phyloP scores from a whole-genome alignment of 2,888 invertebrate genomes.

The Hofmannophila pseudospretella region DNA sequence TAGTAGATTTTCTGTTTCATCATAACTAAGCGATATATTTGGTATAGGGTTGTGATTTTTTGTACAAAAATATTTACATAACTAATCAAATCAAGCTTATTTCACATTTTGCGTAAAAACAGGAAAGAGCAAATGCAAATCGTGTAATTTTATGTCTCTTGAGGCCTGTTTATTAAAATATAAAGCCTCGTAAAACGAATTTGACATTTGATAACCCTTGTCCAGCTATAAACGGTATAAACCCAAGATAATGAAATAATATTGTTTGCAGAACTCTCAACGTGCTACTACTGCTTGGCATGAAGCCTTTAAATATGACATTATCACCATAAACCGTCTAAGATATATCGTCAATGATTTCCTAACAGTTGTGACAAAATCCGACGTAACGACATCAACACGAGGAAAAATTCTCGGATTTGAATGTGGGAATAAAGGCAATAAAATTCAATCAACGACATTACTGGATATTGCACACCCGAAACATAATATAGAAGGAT shows the following conservation, averaged over 20 bases:
- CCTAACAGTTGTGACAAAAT: constrained; percentile 3
- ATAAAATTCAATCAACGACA: constrained; percentile 9
- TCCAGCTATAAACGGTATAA: constrained; percentile 13
- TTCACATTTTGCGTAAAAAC: too few relatives aligned
- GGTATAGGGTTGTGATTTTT: too few relatives aligned
- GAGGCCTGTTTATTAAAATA: too few relatives aligned
- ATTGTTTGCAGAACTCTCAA: constrained; percentile 44
- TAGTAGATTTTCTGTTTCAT: too few relatives aligned
- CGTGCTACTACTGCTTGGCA: constrained; percentile 3
- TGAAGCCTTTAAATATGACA: background rate
- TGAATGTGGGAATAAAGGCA: constrained; percentile 6
- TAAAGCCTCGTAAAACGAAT: too few relatives aligned
- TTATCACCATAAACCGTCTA: background rate
- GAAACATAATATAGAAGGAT: constrained; percentile 1
- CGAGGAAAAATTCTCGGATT: background rate
- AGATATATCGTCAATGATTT: background rate
- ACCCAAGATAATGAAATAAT: constrained; percentile 39
- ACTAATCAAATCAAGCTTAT: too few relatives aligned
- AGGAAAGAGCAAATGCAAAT: too few relatives aligned
- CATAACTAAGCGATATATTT: too few relatives aligned
- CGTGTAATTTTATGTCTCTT: too few relatives aligned
- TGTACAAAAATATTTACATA: too few relatives aligned
- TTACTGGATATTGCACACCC: background rate
- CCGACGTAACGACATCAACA: background rate
- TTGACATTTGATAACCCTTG: too few relatives aligned